phyloP scores from a whole-genome alignment of 1,140 invertebrate genomes.

The Macrotrachela quadricornifera region DNA sequence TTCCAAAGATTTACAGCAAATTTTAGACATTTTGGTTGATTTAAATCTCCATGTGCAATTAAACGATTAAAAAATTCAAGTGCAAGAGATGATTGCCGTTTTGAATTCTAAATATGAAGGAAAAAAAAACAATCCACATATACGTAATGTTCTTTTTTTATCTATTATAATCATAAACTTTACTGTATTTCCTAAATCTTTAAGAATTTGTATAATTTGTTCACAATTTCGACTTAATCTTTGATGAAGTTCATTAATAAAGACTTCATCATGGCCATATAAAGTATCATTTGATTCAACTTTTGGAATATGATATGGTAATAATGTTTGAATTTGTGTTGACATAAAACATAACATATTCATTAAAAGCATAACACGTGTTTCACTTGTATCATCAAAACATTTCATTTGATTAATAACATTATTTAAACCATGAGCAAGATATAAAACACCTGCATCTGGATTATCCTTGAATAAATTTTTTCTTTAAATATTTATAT shows the following conservation, averaged over 20 bases:
- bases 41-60: slow-evolving; percentile 46
- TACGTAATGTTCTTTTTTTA: not conserved
- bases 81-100: slow-evolving; percentile 37
- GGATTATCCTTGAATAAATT: slow-evolving; percentile 47
- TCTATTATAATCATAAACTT: not conserved
- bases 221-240: slow-evolving; percentile 38
- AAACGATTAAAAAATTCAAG: slow-evolving; percentile 51
- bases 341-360: slow-evolving; percentile 50
- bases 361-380: slow-evolving; percentile 38
- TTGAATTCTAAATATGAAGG: slow-evolving; percentile 15
- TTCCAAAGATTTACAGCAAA: slow-evolving; percentile 56
- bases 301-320: slow-evolving; percentile 57
- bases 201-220: slow-evolving; percentile 11
- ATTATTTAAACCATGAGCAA: slow-evolving; percentile 49
- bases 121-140: not conserved
- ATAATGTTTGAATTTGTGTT: slow-evolving; percentile 48
- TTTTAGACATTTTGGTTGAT: slow-evolving; percentile 34
- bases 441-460: slow-evolving; percentile 50
- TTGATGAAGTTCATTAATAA: slow-evolving; percentile 53
- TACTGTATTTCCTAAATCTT: not conserved
- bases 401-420: slow-evolving; percentile 47
- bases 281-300: slow-evolving; percentile 76
- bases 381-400: slow-evolving; percentile 29
- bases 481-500: too few relatives aligned
- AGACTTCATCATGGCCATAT: slow-evolving; percentile 70